phyloP scores from a whole-genome alignment of 2,113 vertebrate species.

The Crotalus tigris region DNA sequence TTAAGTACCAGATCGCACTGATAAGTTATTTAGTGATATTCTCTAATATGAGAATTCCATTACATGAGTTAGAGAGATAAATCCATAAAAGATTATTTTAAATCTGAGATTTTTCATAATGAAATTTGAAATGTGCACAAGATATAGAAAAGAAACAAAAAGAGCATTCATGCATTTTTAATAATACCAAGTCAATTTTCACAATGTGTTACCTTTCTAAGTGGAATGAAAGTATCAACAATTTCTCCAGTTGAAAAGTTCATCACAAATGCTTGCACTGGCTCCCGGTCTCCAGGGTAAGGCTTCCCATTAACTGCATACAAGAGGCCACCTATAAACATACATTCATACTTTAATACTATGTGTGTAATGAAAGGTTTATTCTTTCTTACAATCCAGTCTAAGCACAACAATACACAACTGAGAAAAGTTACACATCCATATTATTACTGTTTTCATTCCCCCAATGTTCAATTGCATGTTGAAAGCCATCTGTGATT shows the following conservation, averaged over 20 bases:
- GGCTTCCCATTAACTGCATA: slow-evolving; percentile 89
- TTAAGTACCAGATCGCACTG: background rate
- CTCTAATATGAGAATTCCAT: background rate
- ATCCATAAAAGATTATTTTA: background rate
- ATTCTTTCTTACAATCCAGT: background rate
- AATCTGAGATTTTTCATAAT: background rate
- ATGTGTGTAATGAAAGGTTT: background rate
- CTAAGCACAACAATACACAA: background rate
- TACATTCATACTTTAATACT: slow-evolving; percentile 30
- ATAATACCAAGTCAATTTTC: slow-evolving; percentile 10
- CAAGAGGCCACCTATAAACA: slow-evolving; percentile 81
- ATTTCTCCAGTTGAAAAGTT: slow-evolving; percentile 89
- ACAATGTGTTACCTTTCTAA: slow-evolving; percentile 78
- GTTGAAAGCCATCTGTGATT: background rate
- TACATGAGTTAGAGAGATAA: background rate
- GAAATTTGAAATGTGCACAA: background rate
- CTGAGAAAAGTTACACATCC: background rate
- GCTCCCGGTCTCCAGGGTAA: slow-evolving; percentile 65
- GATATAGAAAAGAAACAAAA: background rate
- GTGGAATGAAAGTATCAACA: slow-evolving; percentile 82
- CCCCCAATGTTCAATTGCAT: background rate
- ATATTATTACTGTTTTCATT: background rate
- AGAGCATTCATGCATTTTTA: background rate
- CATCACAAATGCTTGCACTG: slow-evolving; percentile 87
- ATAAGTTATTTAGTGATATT: background rate